Evolutionary conservation across 2,113 vertebrate species (phyloP).

Genomic region (Saccopteryx leptura): DNA sequence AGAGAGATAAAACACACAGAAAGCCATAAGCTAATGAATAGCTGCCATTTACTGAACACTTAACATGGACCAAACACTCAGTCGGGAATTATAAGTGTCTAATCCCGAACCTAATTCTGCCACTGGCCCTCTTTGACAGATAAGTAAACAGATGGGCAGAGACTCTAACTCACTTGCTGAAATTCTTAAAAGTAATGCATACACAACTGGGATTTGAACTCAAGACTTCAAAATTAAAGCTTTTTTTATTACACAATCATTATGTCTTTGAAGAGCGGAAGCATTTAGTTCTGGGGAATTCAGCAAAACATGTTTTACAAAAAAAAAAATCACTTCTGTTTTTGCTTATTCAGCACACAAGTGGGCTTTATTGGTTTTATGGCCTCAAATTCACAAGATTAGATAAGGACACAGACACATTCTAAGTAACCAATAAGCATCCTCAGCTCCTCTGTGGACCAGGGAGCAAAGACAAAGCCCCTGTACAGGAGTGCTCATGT

Average conservation of each 20-base stretch:
- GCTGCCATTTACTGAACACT: neutral
- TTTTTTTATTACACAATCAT: neutral
- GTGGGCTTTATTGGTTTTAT: neutral
- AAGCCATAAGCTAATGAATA: neutral
- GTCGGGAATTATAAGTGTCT: neutral
- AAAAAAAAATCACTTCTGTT: slow-evolving; percentile 1
- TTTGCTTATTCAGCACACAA: neutral
- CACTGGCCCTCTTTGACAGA: neutral
- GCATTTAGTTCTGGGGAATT: neutral
- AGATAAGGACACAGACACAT: rapidly evolving
- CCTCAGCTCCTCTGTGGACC: rapidly evolving
- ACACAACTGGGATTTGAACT: slow-evolving; percentile 32
- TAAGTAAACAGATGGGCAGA: slow-evolving; percentile 13
- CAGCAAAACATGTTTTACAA: neutral
- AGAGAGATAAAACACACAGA: neutral
- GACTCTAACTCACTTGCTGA: neutral
- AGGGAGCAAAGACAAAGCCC: neutral
- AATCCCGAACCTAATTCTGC: neutral
- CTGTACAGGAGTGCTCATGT: rapidly evolving
- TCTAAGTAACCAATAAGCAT: too few species aligned
- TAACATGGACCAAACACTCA: neutral
- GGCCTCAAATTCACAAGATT: neutral
- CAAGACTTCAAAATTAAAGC: slow-evolving; percentile 22
- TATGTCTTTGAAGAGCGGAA: neutral
- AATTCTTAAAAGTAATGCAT: neutral